A percentile compares a stretch with the other conserved stretches of the same genome.
These are phyloP conservation scores for Rissa tridactyla DNA, from an alignment of 2,113 vertebrate genomes.

Conservation along the genomic window DNA sequence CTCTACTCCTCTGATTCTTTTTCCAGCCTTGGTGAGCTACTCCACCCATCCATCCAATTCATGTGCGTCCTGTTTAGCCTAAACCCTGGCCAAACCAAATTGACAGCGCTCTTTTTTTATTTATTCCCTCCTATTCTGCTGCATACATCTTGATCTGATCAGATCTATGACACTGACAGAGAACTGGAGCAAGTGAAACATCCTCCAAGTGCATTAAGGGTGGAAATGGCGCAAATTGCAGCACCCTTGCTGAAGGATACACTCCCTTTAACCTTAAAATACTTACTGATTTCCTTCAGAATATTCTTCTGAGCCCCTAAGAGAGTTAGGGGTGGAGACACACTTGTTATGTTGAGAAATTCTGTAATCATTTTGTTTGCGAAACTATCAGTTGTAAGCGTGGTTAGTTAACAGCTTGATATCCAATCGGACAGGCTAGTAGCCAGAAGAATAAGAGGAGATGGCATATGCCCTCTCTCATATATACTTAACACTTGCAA, in stretches of 20 bases:
- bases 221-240: not conserved
- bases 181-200: not conserved
- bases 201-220: not conserved
- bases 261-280: not conserved
- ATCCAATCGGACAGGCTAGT: not conserved
- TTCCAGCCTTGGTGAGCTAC: not conserved
- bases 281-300: not conserved
- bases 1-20: not conserved
- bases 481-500: not conserved
- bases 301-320: not conserved
- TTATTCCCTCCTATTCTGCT: not conserved
- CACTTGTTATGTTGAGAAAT: not conserved
- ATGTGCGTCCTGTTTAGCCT: not conserved
- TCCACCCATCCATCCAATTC: not conserved
- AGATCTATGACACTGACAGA: not conserved
- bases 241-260: not conserved
- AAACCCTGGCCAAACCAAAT: not conserved
- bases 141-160: not conserved
- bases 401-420: not conserved
- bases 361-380: not conserved
- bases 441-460: not conserved
- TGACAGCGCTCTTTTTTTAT: not conserved
- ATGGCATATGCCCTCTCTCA: accelerated
- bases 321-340: not conserved
- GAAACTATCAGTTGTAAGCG: not conserved